phyloP scores from a whole-genome alignment of 2,113 vertebrate genomes.

The Meriones unguiculatus region DNA sequence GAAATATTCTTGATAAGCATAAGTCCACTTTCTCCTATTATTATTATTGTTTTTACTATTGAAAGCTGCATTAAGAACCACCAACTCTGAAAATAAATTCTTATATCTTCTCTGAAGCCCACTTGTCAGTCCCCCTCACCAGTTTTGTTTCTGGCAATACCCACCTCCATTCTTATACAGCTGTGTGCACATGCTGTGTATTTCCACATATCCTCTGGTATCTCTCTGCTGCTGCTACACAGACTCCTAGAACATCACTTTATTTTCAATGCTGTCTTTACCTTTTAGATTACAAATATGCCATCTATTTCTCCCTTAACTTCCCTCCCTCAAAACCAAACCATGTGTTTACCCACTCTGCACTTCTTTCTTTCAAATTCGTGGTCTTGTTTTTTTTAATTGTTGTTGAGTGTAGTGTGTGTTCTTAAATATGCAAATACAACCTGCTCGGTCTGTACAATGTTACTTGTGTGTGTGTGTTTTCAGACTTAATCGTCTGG shows the following conservation, averaged over 20 bases:
- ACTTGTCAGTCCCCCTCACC: conserved; percentile 29
- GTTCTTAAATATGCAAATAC: not conserved
- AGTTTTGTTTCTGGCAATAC: conserved; percentile 25
- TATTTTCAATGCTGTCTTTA: not conserved
- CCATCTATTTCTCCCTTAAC: not conserved
- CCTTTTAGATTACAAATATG: not conserved
- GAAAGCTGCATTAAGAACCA: conserved; percentile 12
- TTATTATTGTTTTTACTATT: not conserved
- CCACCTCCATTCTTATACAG: conserved; percentile 45
- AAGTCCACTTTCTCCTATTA: not conserved
- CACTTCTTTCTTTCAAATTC: not conserved
- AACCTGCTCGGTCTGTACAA: not conserved
- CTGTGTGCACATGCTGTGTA: not conserved
- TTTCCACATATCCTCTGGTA: conserved; percentile 1
- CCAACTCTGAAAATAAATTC: not conserved
- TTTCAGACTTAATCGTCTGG: not conserved
- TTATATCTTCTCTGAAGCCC: not conserved
- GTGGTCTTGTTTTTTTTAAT: not conserved
- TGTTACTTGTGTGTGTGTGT: not conserved
- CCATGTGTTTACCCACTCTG: not conserved
- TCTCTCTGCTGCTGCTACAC: not conserved
- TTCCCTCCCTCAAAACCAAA: not conserved
- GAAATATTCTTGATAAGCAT: not conserved
- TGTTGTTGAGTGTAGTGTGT: no score
- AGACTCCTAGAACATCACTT: not conserved